Evolutionary conservation across 2,888 invertebrate genomes (phyloP), one percentile per base, ranked within the genome.

Genomic region (Carabus problematicus): DNA sequence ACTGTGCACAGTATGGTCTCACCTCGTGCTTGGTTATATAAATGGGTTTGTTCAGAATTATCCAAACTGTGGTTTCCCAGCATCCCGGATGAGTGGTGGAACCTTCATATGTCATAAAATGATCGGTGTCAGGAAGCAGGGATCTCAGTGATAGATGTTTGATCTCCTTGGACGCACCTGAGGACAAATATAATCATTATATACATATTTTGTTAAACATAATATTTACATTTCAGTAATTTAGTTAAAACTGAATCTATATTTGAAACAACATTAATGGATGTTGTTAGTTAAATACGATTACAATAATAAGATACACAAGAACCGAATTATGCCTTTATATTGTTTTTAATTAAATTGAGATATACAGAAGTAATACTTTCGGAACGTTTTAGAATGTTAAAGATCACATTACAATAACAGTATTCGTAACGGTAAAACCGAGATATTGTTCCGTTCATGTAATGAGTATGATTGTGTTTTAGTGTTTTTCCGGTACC

Each of bases 61-160:
- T 91, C 98, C 98, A 99, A 70, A 97, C 95, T 45, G 97, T 95
- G n/a, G 98, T 98, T 84, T 99, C 98, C 92, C 97, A 95, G 83
- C 98, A 99, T 60, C 97, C 95, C 8, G 98, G 98, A 83, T 95
- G 95, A 67, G 98, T 98, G 75, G 97, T 93, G 74, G 97, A 97
- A 19, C 98, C 98, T 80, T 98, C 97, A 82, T 98, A 99, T 40
- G 98, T 98, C 85, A 99, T 93, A 84, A 96, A 99, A 80, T 94
- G 92, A 76, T 92, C 90, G 54, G 96, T 98, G 79, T 91, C 91
- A 72, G 98, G 98, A 76, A 98, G 87, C 67, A 98, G 84, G 67
- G 91, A 91, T 76, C 91, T 89, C 75, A 97, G 85, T 39, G 95
- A 94, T 77, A 97, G 85, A 79, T 94, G 92, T 77, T 91, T 89